These are phyloP conservation scores for Stigmatopora nigra DNA, from an alignment of 2,113 vertebrate genomes.

Conservation along the genomic window DNA sequence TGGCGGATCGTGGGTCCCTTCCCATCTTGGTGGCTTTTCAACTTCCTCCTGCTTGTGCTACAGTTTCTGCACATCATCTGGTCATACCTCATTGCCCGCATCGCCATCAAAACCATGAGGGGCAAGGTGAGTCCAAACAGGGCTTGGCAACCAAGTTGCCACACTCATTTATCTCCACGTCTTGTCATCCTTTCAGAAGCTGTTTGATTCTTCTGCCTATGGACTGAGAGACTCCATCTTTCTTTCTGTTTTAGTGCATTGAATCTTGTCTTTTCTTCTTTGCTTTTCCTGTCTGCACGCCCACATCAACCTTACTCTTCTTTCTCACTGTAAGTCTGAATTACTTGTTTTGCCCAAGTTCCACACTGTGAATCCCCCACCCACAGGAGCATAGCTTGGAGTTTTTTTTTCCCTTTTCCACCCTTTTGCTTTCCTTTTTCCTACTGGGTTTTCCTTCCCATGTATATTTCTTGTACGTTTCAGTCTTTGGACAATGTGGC, in stretches of 20 bases:
- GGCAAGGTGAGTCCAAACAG: conserved; percentile 78
- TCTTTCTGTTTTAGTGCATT: conserved; percentile 61
- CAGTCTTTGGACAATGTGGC: no score
- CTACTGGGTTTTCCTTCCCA: no score
- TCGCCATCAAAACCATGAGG: conserved; percentile 82
- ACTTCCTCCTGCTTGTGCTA: conserved; percentile 78
- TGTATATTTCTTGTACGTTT: no score
- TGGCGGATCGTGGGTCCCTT: conserved; percentile 89
- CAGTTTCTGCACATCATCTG: conserved; percentile 89
- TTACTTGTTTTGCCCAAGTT: background rate
- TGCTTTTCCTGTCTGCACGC: conserved; percentile 33
- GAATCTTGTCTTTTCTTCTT: conserved; percentile 40
- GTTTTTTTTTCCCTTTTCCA: no score
- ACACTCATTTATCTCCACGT: background rate
- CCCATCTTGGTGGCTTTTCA: conserved; percentile 95
- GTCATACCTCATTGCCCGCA: conserved; percentile 88
- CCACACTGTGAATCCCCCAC: background rate
- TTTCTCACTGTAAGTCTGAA: conserved; percentile 65
- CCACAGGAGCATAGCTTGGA: no score
- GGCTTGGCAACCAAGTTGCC: no score
- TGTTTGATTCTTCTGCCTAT: conserved; percentile 53
- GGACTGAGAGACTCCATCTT: conserved; percentile 53
- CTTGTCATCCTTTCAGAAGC: conserved; percentile 61
- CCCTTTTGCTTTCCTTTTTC: no score
- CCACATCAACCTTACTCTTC: conserved; percentile 42